phyloP scores from a whole-genome alignment of 2,888 invertebrate species.

The Tenthredo scrophulariae region DNA sequence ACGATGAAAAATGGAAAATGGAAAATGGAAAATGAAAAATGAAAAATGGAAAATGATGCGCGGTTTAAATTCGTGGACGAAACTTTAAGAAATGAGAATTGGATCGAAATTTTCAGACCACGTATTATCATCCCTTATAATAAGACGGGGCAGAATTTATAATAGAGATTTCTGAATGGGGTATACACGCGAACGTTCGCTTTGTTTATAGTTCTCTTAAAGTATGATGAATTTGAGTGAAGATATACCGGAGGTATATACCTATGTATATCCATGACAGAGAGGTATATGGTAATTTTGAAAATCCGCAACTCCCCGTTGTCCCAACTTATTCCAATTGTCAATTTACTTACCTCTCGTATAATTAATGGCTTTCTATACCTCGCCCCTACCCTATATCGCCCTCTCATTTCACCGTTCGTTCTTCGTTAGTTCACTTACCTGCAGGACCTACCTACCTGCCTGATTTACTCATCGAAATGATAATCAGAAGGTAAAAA shows the following conservation, averaged over 20 bases:
- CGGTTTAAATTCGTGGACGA: not conserved
- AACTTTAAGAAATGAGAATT: not conserved
- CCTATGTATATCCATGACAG: not conserved
- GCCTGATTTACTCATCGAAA: not conserved
- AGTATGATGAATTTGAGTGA: not conserved
- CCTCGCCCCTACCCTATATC: too few species aligned
- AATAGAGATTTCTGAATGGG: not conserved
- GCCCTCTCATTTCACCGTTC: too few species aligned
- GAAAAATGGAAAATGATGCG: not conserved
- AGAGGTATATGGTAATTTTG: not conserved
- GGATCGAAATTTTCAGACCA: not conserved
- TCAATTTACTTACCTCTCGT: not conserved
- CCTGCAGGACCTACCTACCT: too few species aligned
- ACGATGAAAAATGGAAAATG: constrained; percentile 31
- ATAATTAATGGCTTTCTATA: not conserved
- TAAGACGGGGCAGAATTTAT: not conserved
- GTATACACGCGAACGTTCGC: not conserved
- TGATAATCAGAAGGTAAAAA: not conserved
- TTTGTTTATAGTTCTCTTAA: not conserved
- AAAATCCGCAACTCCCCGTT: not conserved
- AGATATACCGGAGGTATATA: too few species aligned
- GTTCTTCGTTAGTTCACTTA: too few species aligned
- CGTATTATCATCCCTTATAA: not conserved
- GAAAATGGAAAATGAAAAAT: not conserved
- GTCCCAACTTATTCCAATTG: not conserved